Conservation (phyloP, 2,113 vertebrate species). For the Crotalus tigris region DNA sequence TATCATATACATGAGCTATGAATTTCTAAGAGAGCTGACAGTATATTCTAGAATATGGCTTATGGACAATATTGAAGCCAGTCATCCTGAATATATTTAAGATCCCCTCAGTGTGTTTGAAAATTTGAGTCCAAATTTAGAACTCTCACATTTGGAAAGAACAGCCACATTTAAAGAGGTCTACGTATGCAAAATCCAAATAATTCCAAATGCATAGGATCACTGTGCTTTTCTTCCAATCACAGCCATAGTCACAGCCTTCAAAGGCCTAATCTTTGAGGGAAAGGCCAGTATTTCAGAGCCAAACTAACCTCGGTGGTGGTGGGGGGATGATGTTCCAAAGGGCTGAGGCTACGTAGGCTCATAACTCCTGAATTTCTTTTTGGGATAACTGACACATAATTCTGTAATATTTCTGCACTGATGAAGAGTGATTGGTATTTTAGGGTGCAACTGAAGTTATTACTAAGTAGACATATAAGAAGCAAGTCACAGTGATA, state of each 20-base stretch:
- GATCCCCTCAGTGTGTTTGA: not conserved
- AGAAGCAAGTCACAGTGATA: not conserved
- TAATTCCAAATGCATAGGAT: not conserved
- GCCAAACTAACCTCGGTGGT: too few relatives aligned
- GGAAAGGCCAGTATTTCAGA: too few relatives aligned
- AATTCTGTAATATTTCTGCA: not conserved
- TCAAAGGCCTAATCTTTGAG: not conserved
- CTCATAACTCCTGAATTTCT: too few relatives aligned
- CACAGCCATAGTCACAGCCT: not conserved
- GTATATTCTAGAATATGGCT: not conserved
- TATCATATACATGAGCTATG: not conserved
- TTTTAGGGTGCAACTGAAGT: not conserved
- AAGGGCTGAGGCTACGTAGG: too few relatives aligned
- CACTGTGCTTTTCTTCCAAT: not conserved
- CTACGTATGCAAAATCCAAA: not conserved
- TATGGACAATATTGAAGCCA: not conserved
- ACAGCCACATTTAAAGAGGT: not conserved
- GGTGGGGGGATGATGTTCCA: too few relatives aligned
- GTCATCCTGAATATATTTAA: not conserved
- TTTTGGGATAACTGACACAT: not conserved
- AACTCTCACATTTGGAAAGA: not conserved
- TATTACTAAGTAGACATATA: not conserved
- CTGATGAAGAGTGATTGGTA: not conserved
- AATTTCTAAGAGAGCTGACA: not conserved
- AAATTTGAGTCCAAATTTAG: not conserved